Evolutionary conservation across 2,797 vertebrate genomes (phyloP), one percentile per base, ranked within the genome.

Genomic region (Anas flavirostris): DNA sequence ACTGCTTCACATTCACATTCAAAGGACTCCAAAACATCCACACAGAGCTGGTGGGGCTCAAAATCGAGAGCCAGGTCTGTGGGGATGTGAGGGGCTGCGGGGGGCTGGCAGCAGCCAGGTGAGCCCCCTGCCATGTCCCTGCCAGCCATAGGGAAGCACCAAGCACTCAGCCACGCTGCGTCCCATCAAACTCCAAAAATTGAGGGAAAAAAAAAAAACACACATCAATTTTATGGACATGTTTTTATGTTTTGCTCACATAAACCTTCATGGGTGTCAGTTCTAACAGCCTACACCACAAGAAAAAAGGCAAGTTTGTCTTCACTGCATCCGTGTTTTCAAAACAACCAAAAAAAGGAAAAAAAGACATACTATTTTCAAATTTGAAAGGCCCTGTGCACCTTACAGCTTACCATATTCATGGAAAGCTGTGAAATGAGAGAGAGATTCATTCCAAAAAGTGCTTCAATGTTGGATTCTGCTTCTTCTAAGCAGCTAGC

Each of bases 1-100:
- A 94, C 94, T 83, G 91, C 90, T 96, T 91, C 86, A 89, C 62
- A 95, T 88, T 55, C 79, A 77, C 70, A 81, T 58, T 93, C 29
- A 93, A 93, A 93, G 66, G 89, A 25, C 75, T 89, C 85, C 91
- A 56, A 67, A 91, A 88, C 79, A 78, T 77, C 43, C 69, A 90
- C 48, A 44, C 62, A 46, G 66, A 75, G 82, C 81, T 16, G 86
- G 56, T 7, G 52, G 86, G 75, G 82, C 87, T 72, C 2, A 1
- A 37, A 88, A 88, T 73, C 83, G 76, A 6, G 1, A 12, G 18
- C 29, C 0, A 0, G 69, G 78, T 16, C 33, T 2, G 4, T 37
- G 23, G 55, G 84, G 23, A 64, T 41, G 53, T 70, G 74, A 73
- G 72, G 43, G 14, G 48, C 23, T 50, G 48, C 12, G 12, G 48